phyloP scores from a whole-genome alignment of 2,888 invertebrate species.

The Athalia cordata region DNA sequence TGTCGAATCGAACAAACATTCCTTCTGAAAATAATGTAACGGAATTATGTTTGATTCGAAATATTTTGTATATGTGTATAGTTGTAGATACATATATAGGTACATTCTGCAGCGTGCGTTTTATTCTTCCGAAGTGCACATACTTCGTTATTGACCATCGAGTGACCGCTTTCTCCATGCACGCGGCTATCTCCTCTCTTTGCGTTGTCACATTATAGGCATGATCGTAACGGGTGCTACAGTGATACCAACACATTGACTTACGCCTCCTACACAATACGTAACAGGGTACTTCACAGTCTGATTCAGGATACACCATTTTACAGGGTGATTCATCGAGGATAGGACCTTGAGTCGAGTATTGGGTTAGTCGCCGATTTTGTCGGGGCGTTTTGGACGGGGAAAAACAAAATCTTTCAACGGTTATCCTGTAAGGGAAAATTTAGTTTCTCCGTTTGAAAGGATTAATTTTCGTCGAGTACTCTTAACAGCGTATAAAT shows the following conservation, averaged over 20 bases:
- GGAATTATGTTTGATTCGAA: background rate
- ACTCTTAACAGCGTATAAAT: no score
- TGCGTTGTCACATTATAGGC: conserved; percentile 44
- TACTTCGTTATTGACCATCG: conserved; percentile 22
- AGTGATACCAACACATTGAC: conserved; percentile 18
- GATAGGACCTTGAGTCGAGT: background rate
- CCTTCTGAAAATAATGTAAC: background rate
- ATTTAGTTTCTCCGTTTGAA: no score
- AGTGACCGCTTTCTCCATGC: conserved; percentile 45
- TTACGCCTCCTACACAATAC: conserved; percentile 35
- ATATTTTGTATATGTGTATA: conserved; percentile 2
- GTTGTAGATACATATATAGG: background rate
- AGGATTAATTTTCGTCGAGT: no score
- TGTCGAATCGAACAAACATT: background rate
- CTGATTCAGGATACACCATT: conserved; percentile 6
- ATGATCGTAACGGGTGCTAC: conserved; percentile 42
- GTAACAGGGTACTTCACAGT: conserved; percentile 16
- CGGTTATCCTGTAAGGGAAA: no score
- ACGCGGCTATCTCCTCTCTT: conserved; percentile 40
- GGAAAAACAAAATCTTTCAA: background rate
- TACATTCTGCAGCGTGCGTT: background rate
- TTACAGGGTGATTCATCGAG: conserved; percentile 23
- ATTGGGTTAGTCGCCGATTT: no score
- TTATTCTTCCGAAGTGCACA: conserved; percentile 17
- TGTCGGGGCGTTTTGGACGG: background rate